Evolutionary conservation across 2,797 vertebrate species (phyloP).

Genomic region (Peromyscus melanophrys): DNA sequence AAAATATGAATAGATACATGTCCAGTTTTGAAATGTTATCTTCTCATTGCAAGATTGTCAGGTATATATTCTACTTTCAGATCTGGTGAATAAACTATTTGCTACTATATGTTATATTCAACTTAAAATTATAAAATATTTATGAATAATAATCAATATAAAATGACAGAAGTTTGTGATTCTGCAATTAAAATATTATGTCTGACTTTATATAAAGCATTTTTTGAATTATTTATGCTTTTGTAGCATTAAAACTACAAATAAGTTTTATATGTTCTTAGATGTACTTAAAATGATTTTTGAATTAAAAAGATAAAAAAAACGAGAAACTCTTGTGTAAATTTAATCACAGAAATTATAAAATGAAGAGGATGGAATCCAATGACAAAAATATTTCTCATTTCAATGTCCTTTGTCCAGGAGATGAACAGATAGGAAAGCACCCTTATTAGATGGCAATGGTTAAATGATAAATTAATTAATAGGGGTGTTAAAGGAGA

Average conservation of each 20-base stretch:
- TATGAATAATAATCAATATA: neutral
- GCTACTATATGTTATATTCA: neutral
- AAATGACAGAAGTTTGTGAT: neutral
- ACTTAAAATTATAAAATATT: neutral
- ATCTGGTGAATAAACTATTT: constrained; percentile 3
- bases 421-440: neutral
- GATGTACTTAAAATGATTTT: neutral
- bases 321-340: neutral
- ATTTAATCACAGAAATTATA: neutral
- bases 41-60: neutral
- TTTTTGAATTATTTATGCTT: neutral
- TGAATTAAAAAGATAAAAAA: neutral
- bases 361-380: neutral
- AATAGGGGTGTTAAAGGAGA: neutral
- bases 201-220: neutral
- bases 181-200: neutral
- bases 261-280: neutral
- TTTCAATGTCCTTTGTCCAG: neutral
- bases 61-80: neutral
- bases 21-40: neutral
- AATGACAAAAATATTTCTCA: constrained; percentile 21
- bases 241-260: constrained; percentile 33
- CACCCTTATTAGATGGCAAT: neutral
- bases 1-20: neutral
- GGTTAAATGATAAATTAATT: constrained; percentile 43